Evolutionary conservation across 1,140 invertebrate species (phyloP), one percentile per base, ranked within the genome.

Genomic region (Pseudomyrmex pallidus): DNA sequence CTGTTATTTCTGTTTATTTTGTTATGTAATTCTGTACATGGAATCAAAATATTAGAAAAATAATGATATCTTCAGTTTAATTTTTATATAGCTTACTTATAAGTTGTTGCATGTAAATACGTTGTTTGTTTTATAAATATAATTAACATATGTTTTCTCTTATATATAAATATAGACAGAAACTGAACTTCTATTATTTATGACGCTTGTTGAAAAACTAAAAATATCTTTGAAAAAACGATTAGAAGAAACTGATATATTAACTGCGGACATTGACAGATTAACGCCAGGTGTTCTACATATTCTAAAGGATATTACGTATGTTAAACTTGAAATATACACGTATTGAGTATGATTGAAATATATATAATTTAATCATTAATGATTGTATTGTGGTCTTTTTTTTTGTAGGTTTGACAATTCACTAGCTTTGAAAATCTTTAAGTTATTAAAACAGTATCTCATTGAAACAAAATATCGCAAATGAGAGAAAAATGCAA

Each of bases 261-360:
- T 95, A 5, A 97, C 96, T 90, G 92, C 92, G 12, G 95, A 95
- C 44, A 93, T 96, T 1, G 96, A 97, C 88, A 95, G 96, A 56
- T 92, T 97, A 13, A 95, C 97, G 63, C 95, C 96, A 90, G 96
- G 97, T 13, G 95, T 96, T 10, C 89, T 97, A 50, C 96, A 96
- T 89, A 92, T 95, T 61, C 95, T 95, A 63, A 96, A 96, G 54
- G 93, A 94, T 48, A 93, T 85, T 70, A 85, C 87, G 92, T 91
- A 85, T 63, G n/a, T 50, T 1, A 64, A n/a, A 57, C 44, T 22
- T 22, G 22, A 22, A 22, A 63, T 52, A 10, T 74, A 50, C 10
- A 68, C 1, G 2, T 0, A 1, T 1, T 1, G 17, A 25, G 59
- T 74, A 1, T 13, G 8, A 22, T 22, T 66, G 64, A 12, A 78